Conservation (phyloP, 2,797 vertebrate genomes). For the Leptatherina wallacei region DNA sequence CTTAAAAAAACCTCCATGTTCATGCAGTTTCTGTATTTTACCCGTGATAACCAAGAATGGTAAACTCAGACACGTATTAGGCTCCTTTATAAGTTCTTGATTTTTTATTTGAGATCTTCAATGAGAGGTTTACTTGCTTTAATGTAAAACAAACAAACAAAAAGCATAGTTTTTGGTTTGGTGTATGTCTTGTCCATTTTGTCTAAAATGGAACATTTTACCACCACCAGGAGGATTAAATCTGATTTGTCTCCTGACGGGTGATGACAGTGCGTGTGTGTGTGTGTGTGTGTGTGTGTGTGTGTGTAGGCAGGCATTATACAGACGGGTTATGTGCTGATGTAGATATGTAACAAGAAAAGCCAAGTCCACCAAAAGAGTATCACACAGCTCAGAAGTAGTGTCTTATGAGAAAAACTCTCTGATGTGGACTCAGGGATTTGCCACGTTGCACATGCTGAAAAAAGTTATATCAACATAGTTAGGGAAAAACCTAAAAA, state of each 20-base stretch:
- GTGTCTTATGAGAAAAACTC: too few relatives aligned
- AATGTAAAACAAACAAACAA: background rate
- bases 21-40: conserved; percentile 19
- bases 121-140: background rate
- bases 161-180: background rate
- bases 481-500: background rate
- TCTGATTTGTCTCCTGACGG: too few relatives aligned
- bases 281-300: too few relatives aligned
- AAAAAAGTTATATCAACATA: background rate
- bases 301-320: background rate
- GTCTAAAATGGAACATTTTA: background rate
- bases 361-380: background rate
- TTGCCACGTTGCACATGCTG: background rate
- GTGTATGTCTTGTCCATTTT: background rate
- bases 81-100: background rate
- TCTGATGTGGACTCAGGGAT: background rate
- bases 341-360: background rate
- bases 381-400: background rate
- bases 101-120: background rate
- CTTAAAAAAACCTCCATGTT: conserved; percentile 17
- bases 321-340: background rate
- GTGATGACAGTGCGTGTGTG: too few relatives aligned
- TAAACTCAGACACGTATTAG: background rate
- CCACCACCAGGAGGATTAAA: too few relatives aligned
- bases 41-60: background rate